Evolutionary conservation across 2,888 invertebrate species (phyloP).

Genomic region (Ernsta delagoae): DNA sequence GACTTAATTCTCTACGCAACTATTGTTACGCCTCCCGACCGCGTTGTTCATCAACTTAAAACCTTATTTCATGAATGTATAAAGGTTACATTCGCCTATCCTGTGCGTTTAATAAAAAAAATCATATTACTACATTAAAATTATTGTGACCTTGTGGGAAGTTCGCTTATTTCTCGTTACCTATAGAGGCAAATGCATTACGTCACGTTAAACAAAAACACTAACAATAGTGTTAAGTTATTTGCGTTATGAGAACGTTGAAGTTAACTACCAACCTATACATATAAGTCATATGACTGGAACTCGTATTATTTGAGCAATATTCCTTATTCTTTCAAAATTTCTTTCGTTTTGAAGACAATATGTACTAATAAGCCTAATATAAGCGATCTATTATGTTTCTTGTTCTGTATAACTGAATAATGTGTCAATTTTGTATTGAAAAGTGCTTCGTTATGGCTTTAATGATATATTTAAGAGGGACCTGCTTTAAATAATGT

Average conservation of each 20-base stretch:
- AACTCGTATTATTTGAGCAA: not conserved
- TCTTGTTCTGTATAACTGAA: not conserved
- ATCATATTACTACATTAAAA: conserved; percentile 12
- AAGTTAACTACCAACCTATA: no score
- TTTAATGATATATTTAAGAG: no score
- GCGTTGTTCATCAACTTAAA: not conserved
- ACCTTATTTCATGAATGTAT: not conserved
- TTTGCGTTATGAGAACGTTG: no score
- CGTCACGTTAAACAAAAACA: conserved; percentile 3
- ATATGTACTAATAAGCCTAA: not conserved
- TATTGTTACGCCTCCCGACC: conserved; percentile 6
- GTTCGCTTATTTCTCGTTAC: conserved; percentile 8
- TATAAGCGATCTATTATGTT: no score
- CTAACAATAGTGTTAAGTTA: no score
- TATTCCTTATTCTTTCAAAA: not conserved
- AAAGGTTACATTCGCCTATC: not conserved
- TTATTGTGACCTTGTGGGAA: conserved; percentile 20
- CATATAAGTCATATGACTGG: not conserved
- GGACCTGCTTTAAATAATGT: no score
- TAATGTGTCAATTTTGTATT: not conserved
- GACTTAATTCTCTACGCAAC: conserved; percentile 10
- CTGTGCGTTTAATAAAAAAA: conserved; percentile 5
- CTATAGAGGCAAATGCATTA: conserved; percentile 4
- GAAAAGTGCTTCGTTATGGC: not conserved
- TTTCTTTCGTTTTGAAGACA: not conserved